Conservation (phyloP, 2,888 invertebrate species). For the Lissonota sp. region DNA sequence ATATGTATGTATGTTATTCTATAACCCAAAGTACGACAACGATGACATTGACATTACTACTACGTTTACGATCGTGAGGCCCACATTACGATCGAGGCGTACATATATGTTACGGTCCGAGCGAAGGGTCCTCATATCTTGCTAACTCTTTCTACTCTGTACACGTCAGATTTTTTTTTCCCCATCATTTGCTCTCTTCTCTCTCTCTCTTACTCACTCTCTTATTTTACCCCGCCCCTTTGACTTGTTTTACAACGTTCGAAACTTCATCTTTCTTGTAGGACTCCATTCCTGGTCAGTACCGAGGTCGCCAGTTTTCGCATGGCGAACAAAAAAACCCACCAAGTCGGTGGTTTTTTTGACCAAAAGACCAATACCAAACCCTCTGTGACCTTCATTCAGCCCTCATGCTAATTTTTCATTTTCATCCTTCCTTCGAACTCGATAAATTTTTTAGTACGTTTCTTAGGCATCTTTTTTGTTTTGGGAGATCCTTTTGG, state of each 20-base stretch:
- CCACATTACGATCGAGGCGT: slow-evolving; percentile 24
- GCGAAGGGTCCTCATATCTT: slow-evolving; percentile 36
- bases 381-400: neutral
- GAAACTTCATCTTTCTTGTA: neutral
- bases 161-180: neutral
- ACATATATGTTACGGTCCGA: neutral
- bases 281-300: neutral
- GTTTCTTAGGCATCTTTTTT: too few species aligned
- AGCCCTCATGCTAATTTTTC: neutral
- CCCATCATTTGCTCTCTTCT: neutral
- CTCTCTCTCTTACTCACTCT: neutral
- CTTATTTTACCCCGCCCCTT: neutral
- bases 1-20: slow-evolving; percentile 62
- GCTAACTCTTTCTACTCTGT: neutral
- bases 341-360: neutral
- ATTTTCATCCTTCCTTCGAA: neutral
- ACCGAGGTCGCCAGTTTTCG: neutral
- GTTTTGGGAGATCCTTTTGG: too few species aligned
- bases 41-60: slow-evolving; percentile 74
- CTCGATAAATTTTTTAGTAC: neutral
- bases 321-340: neutral
- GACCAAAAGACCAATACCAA: neutral
- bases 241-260: neutral
- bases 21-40: slow-evolving; percentile 52
- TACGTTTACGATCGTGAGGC: slow-evolving; percentile 42